These are phyloP conservation scores for Gari tellinella DNA, from an alignment of 2,888 invertebrate genomes.

Conservation along the genomic window DNA sequence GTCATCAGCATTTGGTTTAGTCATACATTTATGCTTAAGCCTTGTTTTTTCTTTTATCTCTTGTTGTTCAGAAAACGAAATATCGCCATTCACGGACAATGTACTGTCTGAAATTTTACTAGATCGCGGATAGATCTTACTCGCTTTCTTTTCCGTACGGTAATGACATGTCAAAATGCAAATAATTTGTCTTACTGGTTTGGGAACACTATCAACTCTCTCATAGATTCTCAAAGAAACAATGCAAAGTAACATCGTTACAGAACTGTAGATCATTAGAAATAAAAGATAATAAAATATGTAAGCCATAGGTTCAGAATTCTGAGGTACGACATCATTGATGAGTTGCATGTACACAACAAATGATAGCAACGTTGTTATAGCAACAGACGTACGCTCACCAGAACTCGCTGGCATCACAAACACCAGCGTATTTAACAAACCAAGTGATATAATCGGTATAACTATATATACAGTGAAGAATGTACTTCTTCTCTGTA, in stretches of 20 bases:
- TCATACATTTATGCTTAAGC: neutral
- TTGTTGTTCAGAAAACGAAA: neutral
- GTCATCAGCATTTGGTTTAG: neutral
- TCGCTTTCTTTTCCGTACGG: neutral
- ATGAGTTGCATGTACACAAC: slow-evolving; percentile 51
- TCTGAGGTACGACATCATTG: slow-evolving; percentile 47
- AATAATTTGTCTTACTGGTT: slow-evolving; percentile 1
- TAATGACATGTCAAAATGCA: neutral
- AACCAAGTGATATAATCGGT: slow-evolving; percentile 35
- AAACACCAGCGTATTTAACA: slow-evolving; percentile 45
- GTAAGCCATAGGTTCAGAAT: slow-evolving; percentile 39
- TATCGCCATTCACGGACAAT: neutral
- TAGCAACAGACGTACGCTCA: slow-evolving; percentile 41
- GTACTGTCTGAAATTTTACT: neutral
- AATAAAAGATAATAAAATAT: slow-evolving; percentile 46
- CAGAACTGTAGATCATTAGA: slow-evolving; percentile 37
- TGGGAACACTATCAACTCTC: slow-evolving; percentile 13
- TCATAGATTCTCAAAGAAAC: slow-evolving; percentile 40
- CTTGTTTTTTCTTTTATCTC: neutral
- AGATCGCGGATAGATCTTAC: neutral
- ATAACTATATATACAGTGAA: slow-evolving; percentile 42
- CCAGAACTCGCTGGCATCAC: slow-evolving; percentile 48
- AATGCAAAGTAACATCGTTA: slow-evolving; percentile 29
- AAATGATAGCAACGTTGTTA: slow-evolving; percentile 50
- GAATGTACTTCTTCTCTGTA: slow-evolving; percentile 30